Conservation (phyloP, 1,140 invertebrate species). For the Calosoma granatense region DNA sequence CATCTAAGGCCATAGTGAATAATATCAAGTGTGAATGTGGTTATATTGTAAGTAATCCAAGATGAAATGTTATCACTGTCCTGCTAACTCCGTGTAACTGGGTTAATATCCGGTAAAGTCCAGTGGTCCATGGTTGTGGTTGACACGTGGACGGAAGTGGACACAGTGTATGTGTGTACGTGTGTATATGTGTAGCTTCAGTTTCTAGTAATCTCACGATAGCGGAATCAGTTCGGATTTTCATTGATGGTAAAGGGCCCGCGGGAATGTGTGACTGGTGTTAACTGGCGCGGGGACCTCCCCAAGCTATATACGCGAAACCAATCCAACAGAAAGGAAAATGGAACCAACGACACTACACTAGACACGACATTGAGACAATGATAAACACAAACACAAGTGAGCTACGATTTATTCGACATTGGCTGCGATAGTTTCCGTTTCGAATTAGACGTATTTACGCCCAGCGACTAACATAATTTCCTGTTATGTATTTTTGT, state of each 20-base stretch:
- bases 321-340: not conserved
- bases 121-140: no score
- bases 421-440: not conserved
- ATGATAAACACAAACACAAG: not conserved
- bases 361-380: not conserved
- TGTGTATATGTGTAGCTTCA: no score
- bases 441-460: not conserved
- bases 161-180: no score
- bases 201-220: no score
- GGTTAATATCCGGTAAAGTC: no score
- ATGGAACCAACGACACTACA: no score
- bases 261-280: not conserved
- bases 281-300: conserved; percentile 3
- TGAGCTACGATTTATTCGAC: not conserved
- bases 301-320: not conserved
- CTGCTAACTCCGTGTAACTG: no score
- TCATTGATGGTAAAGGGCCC: not conserved
- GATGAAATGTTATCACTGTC: no score
- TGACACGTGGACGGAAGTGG: no score
- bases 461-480: not conserved
- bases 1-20: no score
- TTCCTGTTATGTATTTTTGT: not conserved
- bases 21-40: no score
- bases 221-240: conserved; percentile 4
- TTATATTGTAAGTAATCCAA: no score